Percentiles rank a stretch among this genome's conserved stretches.
Evolutionary conservation across 2,797 vertebrate genomes (phyloP).

Genomic region (Sebastes taczanowskii): DNA sequence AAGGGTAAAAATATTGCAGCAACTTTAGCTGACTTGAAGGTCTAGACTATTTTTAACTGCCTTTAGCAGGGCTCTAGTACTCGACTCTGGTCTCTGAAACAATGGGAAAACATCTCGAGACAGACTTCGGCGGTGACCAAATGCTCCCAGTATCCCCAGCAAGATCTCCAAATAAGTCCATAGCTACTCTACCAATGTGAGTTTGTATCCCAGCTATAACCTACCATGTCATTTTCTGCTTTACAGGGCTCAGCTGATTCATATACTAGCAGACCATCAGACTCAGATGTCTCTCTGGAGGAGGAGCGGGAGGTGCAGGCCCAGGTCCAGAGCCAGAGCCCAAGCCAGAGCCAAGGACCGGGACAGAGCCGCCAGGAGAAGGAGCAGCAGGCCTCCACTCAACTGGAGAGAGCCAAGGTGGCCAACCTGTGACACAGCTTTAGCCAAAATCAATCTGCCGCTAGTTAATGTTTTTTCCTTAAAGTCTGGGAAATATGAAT

Average conservation of each 20-base stretch:
- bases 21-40: neutral
- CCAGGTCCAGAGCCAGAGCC: conserved; percentile 80
- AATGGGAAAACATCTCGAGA: neutral
- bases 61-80: neutral
- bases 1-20: neutral
- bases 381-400: conserved; percentile 92
- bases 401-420: conserved; percentile 93
- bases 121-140: neutral
- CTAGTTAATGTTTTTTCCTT: neutral
- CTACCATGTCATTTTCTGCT: neutral
- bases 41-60: neutral
- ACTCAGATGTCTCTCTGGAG: conserved; percentile 97
- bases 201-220: neutral
- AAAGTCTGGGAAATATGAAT: neutral
- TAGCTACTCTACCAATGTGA: neutral
- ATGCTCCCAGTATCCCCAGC: neutral
- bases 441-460: neutral
- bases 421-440: neutral
- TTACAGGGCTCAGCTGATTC: conserved; percentile 96
- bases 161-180: neutral
- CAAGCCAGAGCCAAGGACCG: conserved; percentile 76
- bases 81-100: neutral
- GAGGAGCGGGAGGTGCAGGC: conserved; percentile 94
- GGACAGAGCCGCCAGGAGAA: conserved; percentile 88
- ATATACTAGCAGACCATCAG: conserved; percentile 96